Percentiles rank a stretch among this genome's conserved stretches.
These are phyloP conservation scores for Aleadryas rufinucha DNA, from an alignment of 2,113 vertebrate genomes.

Conservation along the genomic window DNA sequence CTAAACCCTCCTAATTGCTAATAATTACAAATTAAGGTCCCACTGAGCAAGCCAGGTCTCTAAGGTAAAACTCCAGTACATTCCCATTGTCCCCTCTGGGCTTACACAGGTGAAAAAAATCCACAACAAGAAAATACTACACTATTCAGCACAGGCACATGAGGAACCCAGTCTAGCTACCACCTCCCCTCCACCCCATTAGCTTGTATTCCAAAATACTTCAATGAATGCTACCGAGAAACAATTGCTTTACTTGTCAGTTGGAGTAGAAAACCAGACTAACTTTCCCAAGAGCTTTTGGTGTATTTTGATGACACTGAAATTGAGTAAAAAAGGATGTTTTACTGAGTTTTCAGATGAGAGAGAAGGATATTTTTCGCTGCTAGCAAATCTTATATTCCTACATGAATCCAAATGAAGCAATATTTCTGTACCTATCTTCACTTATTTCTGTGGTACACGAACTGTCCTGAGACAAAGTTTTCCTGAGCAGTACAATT, in stretches of 20 bases:
- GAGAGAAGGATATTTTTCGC: background rate
- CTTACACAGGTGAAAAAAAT: background rate
- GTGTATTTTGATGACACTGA: background rate
- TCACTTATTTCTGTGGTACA: conserved; percentile 1
- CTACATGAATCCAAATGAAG: background rate
- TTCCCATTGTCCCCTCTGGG: background rate
- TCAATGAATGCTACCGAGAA: background rate
- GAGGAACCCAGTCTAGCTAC: background rate
- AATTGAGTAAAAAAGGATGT: background rate
- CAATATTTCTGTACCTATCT: background rate
- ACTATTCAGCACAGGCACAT: background rate
- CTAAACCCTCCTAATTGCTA: background rate
- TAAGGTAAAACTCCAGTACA: background rate
- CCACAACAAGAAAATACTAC: background rate
- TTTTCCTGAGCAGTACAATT: background rate
- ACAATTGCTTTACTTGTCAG: background rate
- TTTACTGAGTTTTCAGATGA: background rate
- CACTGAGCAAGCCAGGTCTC: background rate
- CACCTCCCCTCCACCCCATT: background rate
- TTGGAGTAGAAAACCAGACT: background rate
- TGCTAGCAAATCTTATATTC: background rate
- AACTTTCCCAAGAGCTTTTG: background rate
- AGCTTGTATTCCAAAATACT: background rate
- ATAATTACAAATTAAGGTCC: background rate
- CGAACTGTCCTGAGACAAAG: background rate